A percentile compares a stretch with the other conserved stretches of the same genome.
phyloP scores from a whole-genome alignment of 2,888 invertebrate genomes.

The Tinea trinotella region DNA sequence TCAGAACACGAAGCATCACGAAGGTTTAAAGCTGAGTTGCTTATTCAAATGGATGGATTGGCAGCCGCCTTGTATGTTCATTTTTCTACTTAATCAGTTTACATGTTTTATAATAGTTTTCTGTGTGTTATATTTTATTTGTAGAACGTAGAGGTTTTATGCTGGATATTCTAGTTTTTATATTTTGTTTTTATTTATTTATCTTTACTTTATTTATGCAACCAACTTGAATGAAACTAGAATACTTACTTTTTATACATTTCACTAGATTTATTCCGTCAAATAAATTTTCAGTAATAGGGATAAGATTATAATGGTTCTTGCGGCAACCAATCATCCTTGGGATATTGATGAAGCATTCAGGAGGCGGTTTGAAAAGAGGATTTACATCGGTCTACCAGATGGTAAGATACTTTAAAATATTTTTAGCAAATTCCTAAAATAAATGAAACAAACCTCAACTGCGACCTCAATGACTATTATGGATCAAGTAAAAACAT shows the following conservation, averaged over 20 bases:
- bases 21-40: constrained; percentile 88
- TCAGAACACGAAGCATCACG: constrained; percentile 91
- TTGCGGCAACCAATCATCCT: constrained; percentile 93
- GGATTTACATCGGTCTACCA: constrained; percentile 90
- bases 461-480: no score
- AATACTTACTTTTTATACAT: background rate
- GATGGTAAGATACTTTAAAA: constrained; percentile 60
- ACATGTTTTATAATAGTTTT: background rate
- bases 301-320: constrained; percentile 84
- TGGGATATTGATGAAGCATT: constrained; percentile 94
- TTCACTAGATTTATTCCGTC: background rate
- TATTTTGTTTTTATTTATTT: no score
- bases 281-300: constrained; percentile 48
- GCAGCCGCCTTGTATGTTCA: constrained; percentile 71
- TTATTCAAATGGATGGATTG: constrained; percentile 93
- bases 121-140: background rate
- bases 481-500: no score
- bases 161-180: no score
- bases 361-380: constrained; percentile 86
- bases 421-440: no score
- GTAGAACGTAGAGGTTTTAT: no score
- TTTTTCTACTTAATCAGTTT: no score
- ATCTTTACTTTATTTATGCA: no score
- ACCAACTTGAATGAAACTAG: background rate
- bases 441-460: no score